Evolutionary conservation across 2,888 invertebrate genomes (phyloP), one percentile per base, ranked within the genome.

Genomic region (Pharmacophagus antenor): DNA sequence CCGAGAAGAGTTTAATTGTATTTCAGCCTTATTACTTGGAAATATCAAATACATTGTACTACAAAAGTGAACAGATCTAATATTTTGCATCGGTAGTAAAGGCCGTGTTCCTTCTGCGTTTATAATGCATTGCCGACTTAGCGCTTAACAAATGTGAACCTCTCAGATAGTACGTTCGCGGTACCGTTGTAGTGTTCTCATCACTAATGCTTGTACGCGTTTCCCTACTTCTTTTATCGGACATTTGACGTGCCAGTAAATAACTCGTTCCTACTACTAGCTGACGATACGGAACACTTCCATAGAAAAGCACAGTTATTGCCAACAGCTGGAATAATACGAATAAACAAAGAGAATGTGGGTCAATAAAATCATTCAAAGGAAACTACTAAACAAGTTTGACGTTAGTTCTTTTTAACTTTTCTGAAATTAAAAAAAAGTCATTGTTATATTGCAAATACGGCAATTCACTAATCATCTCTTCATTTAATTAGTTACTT

Each of bases 141-240:
- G 48, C 31, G 50, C 37, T 4, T 22, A 46, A 51, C 46, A 51
- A 58, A 44, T 50, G 44, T n/a, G 37, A 10, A 18, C 44, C 20
- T 46, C 23, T n/a, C 15, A 23, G 44, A 51, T 52, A 52, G 46
- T 56, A 54, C 61, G 41, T n/a, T n/a, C 49, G 50, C 17, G 12
- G 47, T 61, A 56, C 61, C 55, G 55, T 48, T 52, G 52, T 17
- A 41, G 20, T 49, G 58, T 54, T 54, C 54, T 23, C 42, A 48
- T 27, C 21, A 20, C 46, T n/a, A 55, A 18, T 25, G 25, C 18
- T 42, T n/a, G 42, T 27, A 17, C 44, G 52, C 20, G 52, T 61
- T 42, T 61, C 47, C 42, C 49, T 46, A 25, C 41, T 56, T 48
- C 61, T 56, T 61, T 61, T 61, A 61, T 61, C 61, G 17, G 47